Evolutionary conservation across 37 sponge, comb jelly and placozoan genomes (phyloP), one percentile per base, ranked within the genome.

Genomic region (Chondrilla cf. caribensis): DNA sequence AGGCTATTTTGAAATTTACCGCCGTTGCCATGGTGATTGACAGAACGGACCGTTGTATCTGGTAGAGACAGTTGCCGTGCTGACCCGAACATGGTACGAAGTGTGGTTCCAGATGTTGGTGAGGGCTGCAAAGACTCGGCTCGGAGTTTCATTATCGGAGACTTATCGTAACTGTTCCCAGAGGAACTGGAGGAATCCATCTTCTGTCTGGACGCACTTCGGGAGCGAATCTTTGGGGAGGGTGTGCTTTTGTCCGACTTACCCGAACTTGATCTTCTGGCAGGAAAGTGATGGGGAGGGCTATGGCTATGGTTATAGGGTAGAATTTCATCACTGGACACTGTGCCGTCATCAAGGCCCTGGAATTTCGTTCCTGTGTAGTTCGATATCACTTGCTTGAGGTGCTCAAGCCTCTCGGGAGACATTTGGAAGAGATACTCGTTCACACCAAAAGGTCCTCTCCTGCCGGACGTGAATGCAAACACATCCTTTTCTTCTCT

Each of bases 401-500:
- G 76, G 2, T 43, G n/a, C 1, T 41, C 38, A 40, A 73, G 14
- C 44, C 24, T 39, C 0, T n/a, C 41, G 3, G 76, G 76, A 39
- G 76, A 17, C 76, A 73, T 73, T 25, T 73, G 41, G 43, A 73
- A 73, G 42, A 40, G 76, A 43, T 73, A 73, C 76, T 43, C 76
- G 22, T 40, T 73, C 2, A 73, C 76, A 3, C 76, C 76, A 39
- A 36, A 73, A 3, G 76, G 76, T 2, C 76, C 76, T 24, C 76
- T 73, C 1, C 76, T 37, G 21, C 81, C 81, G 38, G 81, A 81
- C 26, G 81, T 81, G 28, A 81, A 81, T 26, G 64, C 65, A 62
- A 81, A 81, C 39, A 64, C 65, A 81, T 62, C 81, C 26, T 81
- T 62, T 41, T 42, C 64, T 38, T 62, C 62, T 21, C 81, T 81